Evolutionary conservation across 1,140 invertebrate species (phyloP), one percentile per base, ranked within the genome.

Genomic region (Zaprionus davidi): DNA sequence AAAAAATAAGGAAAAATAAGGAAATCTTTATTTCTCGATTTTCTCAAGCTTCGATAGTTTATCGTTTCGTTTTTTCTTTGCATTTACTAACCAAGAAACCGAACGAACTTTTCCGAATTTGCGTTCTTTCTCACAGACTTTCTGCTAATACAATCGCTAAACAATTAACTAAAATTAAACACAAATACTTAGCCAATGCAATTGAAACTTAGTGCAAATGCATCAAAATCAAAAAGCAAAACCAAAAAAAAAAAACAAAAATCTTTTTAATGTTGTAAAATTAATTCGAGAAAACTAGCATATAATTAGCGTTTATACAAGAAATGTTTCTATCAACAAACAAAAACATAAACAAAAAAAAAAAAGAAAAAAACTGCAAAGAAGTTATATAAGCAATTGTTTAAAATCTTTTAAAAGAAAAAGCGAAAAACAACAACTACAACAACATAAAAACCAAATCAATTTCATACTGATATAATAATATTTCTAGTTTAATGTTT

Each of bases 401-500:
- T 87, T 88, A 78, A 88, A 81, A 71, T 73, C 64, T 70, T 87
- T 86, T 87, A 80, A 87, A 86, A 76, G 64, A 69, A 72, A 79
- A 73, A 76, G 44, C 69, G 71, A 60, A 26, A 51, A 68, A 38
- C 53, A 49, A 74, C 36, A 59, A 59, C n/a, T n/a, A n/a, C 58
- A 24, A 71, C 59, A 79, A 79, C 59, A 69, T 66, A 71, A 66
- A 63, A 57, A 77, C 64, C 11, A 74, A 78, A 82, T 74, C 22
- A 69, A 51, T 51, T 51, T 46, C 74, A 69, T 87, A 82, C 70
- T 64, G 64, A 46, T 24, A 51, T 51, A 51, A 80, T 81, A 87
- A 88, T 80, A 87, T 75, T 71, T 88, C 80, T 88, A 87, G 84
- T 87, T 88, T 87, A 87, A 87, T 88, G 84, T 88, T 87, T 87